Conservation (phyloP, 2,113 vertebrate species). For the Chaetops frenatus region DNA sequence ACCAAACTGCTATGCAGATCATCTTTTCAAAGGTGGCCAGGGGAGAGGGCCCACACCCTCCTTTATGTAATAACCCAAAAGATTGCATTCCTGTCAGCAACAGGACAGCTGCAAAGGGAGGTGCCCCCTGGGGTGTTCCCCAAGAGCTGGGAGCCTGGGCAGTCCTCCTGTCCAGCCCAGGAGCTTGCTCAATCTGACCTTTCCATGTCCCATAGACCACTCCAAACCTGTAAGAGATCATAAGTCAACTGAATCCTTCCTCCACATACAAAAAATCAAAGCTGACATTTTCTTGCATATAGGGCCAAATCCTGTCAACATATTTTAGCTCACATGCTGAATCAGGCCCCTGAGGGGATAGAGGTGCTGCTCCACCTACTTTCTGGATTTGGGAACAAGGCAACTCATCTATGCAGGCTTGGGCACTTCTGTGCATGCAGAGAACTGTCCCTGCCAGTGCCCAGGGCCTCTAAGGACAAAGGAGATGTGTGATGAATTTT, state of each 20-base stretch:
- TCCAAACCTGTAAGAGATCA: background rate
- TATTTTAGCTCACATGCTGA: background rate
- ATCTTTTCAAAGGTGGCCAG: background rate
- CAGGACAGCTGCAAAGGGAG: background rate
- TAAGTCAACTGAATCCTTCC: background rate
- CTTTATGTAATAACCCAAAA: slow-evolving; percentile 33
- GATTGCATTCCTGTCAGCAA: slow-evolving; percentile 23
- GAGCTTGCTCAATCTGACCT: background rate
- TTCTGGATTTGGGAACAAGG: background rate
- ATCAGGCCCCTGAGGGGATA: slow-evolving; percentile 32
- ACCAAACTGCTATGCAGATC: fast-evolving
- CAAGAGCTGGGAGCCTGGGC: background rate
- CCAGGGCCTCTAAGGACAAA: background rate
- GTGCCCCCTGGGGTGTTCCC: background rate
- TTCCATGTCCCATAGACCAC: background rate
- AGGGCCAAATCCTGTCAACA: slow-evolving; percentile 41
- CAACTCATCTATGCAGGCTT: slow-evolving; percentile 30
- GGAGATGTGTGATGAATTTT: background rate
- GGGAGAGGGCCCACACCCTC: background rate
- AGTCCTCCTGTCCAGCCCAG: background rate
- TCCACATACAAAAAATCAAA: background rate
- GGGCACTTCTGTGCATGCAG: slow-evolving; percentile 20
- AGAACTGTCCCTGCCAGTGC: slow-evolving; percentile 1
- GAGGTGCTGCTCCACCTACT: slow-evolving; percentile 38
- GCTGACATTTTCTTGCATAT: background rate